These are phyloP conservation scores for Phymastichus coffea DNA, from an alignment of 1,140 invertebrate genomes.

Conservation along the genomic window DNA sequence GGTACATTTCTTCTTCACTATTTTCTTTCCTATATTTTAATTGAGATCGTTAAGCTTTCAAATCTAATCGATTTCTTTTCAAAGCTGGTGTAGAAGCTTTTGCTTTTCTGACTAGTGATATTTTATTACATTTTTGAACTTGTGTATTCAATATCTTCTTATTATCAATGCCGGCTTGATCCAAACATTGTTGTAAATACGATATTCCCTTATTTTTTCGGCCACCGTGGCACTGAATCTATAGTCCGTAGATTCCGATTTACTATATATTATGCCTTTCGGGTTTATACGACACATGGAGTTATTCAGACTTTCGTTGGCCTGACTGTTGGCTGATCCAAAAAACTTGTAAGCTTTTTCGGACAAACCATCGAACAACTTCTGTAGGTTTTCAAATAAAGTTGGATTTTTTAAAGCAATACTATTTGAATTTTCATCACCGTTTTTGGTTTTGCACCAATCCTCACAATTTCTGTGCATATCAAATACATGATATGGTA, in stretches of 20 bases:
- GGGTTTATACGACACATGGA: slow-evolving; percentile 28
- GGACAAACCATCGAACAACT: slow-evolving; percentile 24
- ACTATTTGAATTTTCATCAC: not conserved
- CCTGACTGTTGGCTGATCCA: slow-evolving; percentile 34
- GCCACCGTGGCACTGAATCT: slow-evolving; percentile 27
- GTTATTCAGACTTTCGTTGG: slow-evolving; percentile 35
- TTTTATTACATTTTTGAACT: no score
- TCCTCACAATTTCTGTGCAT: slow-evolving; percentile 11
- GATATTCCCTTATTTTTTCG: slow-evolving; percentile 29
- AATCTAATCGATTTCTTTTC: not conserved
- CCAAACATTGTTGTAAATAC: no score
- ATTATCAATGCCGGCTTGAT: no score
- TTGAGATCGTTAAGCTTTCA: not conserved
- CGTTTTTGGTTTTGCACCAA: slow-evolving; percentile 19
- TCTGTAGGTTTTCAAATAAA: slow-evolving; percentile 17
- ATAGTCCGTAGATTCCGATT: slow-evolving; percentile 31
- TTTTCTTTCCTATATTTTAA: not conserved
- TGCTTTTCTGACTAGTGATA: no score
- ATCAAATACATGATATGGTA: slow-evolving; percentile 4
- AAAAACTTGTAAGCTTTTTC: slow-evolving; percentile 29
- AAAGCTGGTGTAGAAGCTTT: not conserved
- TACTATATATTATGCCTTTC: slow-evolving; percentile 30
- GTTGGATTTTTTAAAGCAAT: slow-evolving; percentile 9
- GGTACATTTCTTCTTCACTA: not conserved
- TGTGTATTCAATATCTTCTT: no score